A percentile compares a stretch with the other conserved stretches of the same genome.
Evolutionary conservation across 2,113 vertebrate species (phyloP).

Genomic region (Seriola dumerili): DNA sequence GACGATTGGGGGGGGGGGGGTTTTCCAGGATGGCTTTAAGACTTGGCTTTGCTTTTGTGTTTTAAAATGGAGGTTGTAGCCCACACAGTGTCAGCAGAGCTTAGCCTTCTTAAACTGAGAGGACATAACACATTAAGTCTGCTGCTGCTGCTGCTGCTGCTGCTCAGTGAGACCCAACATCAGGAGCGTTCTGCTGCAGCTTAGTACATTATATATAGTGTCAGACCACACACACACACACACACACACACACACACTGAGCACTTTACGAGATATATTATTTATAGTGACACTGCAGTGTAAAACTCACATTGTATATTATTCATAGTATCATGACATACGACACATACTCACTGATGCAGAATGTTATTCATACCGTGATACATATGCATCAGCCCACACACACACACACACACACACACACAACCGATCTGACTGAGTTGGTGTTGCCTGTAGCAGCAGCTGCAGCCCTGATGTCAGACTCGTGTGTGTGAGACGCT

Average conservation of each 20-base stretch:
- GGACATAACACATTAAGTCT: conserved; percentile 24
- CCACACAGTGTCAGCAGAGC: conserved; percentile 58
- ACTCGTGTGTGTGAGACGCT: background rate
- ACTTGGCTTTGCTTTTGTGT: conserved; percentile 35
- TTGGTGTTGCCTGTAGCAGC: background rate
- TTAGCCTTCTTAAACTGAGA: conserved; percentile 43
- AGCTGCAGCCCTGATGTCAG: background rate
- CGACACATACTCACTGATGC: background rate
- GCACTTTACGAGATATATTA: conserved; percentile 16
- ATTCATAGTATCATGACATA: conserved; percentile 53
- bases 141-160: conserved; percentile 28
- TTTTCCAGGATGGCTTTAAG: conserved; percentile 2
- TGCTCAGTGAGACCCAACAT: conserved; percentile 27
- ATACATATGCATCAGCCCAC: background rate
- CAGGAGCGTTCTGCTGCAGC: conserved; percentile 24
- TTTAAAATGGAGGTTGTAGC: conserved; percentile 33
- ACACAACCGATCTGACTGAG: background rate
- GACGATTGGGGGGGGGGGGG: background rate
- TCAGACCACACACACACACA: conserved; percentile 2
- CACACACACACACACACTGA: background rate
- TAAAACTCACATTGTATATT: conserved; percentile 37
- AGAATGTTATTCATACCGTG: background rate
- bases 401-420: background rate
- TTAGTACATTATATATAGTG: conserved; percentile 31
- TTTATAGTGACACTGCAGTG: conserved; percentile 40